A percentile compares a stretch with the other conserved stretches of the same genome.
Conservation (phyloP, 1,140 invertebrate species). For the Pteromalus puparum region DNA sequence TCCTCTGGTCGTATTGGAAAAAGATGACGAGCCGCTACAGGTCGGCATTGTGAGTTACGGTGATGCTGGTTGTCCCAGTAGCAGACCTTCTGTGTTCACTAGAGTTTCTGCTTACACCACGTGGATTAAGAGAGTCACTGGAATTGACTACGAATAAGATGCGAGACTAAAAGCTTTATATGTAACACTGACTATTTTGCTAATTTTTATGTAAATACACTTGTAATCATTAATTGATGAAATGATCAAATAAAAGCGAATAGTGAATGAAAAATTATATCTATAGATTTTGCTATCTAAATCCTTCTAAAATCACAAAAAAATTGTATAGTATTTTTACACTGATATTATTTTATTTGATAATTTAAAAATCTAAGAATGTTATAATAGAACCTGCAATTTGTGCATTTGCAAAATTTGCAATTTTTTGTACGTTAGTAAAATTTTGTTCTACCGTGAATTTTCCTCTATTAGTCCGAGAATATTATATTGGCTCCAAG, state of each 20-base stretch:
- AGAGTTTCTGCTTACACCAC: constrained; percentile 23
- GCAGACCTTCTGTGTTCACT: constrained; percentile 57
- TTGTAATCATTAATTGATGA: background rate
- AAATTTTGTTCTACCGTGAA: too few species aligned
- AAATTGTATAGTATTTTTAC: too few species aligned
- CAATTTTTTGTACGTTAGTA: too few species aligned
- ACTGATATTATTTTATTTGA: too few species aligned
- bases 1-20: constrained; percentile 51
- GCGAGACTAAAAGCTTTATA: background rate
- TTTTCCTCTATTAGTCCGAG: too few species aligned
- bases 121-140: constrained; percentile 47
- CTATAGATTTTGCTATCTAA: background rate
- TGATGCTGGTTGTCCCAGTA: constrained; percentile 58
- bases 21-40: constrained; percentile 50
- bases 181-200: background rate
- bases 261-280: background rate
- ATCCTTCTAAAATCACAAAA: too few species aligned
- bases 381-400: too few species aligned
- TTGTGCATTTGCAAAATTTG: too few species aligned
- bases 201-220: background rate
- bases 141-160: constrained; percentile 19
- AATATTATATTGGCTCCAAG: too few species aligned
- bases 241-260: background rate
- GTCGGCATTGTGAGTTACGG: constrained; percentile 62
- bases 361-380: too few species aligned